These are phyloP conservation scores for Diorhabda sublineata DNA, from an alignment of 1,140 invertebrate genomes.

Conservation along the genomic window DNA sequence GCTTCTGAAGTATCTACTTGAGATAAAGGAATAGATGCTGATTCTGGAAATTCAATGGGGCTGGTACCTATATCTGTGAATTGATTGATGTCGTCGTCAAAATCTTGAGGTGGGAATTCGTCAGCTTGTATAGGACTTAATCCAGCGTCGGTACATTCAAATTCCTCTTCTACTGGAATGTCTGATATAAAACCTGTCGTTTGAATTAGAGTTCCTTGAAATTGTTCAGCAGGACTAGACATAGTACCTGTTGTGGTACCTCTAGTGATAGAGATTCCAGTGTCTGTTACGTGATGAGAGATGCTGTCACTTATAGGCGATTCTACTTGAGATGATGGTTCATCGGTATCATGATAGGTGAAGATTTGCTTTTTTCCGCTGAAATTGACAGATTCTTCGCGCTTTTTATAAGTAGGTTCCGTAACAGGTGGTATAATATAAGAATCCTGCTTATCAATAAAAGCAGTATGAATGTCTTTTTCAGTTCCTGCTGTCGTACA, in stretches of 20 bases:
- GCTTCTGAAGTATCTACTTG: conserved; percentile 50
- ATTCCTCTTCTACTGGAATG: conserved; percentile 50
- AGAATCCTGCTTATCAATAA: conserved; percentile 21
- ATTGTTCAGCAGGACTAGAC: conserved; percentile 46
- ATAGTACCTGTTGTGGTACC: conserved; percentile 50
- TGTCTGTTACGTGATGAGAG: conserved; percentile 53
- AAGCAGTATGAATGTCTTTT: conserved; percentile 22
- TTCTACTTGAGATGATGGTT: conserved; percentile 40
- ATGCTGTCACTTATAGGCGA: conserved; percentile 51
- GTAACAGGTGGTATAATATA: conserved; percentile 45
- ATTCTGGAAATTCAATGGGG: conserved; percentile 48
- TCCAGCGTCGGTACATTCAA: conserved; percentile 53
- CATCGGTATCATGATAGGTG: conserved; percentile 45
- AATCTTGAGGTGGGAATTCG: conserved; percentile 43
- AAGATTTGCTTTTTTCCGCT: conserved; percentile 51
- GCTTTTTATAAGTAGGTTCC: conserved; percentile 42
- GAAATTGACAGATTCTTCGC: conserved; percentile 52
- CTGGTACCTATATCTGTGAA: conserved; percentile 50
- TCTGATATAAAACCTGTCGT: conserved; percentile 51
- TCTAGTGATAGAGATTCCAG: conserved; percentile 52
- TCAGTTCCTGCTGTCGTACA: conserved; percentile 39
- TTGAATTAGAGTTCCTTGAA: conserved; percentile 39
- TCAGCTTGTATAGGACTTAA: conserved; percentile 54
- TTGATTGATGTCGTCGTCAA: conserved; percentile 43
- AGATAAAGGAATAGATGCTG: conserved; percentile 43